These are phyloP conservation scores for Lithophane socia DNA, from an alignment of 2,888 invertebrate genomes.

Conservation along the genomic window DNA sequence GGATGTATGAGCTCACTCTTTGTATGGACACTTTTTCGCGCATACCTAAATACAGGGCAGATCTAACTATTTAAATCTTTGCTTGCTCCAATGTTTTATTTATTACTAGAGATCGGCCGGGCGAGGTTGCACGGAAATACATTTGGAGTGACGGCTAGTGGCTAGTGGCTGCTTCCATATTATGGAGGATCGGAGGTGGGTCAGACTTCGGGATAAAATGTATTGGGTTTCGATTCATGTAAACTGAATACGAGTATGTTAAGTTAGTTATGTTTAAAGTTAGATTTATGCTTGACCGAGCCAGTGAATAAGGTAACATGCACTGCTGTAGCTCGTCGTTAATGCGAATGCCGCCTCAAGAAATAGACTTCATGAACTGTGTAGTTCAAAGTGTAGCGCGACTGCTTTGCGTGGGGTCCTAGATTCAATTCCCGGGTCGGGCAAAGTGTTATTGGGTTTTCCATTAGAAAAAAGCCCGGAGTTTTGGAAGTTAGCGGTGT, in stretches of 20 bases:
- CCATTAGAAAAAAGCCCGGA: too few species aligned
- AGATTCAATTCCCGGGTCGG: too few species aligned
- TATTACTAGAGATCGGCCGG: slow-evolving; percentile 11
- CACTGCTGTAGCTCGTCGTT: neutral
- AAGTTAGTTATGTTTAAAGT: neutral
- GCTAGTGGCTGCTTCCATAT: slow-evolving; percentile 28
- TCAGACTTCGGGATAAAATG: neutral
- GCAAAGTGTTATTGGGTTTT: too few species aligned
- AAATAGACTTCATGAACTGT: too few species aligned
- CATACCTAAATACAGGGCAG: neutral
- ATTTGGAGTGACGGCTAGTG: slow-evolving; percentile 14
- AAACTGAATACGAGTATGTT: neutral
- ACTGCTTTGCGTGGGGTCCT: too few species aligned
- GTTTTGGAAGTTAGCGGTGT: too few species aligned
- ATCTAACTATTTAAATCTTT: slow-evolving; percentile 11
- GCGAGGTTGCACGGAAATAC: slow-evolving; percentile 19
- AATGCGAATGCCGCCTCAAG: neutral
- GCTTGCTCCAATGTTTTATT: slow-evolving; percentile 42
- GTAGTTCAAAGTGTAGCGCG: too few species aligned
- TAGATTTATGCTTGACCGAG: slow-evolving; percentile 6
- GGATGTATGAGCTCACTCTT: neutral
- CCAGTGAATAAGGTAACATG: neutral
- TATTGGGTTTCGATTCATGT: slow-evolving; percentile 17
- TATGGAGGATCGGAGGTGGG: neutral
- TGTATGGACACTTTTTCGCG: neutral